Conservation (phyloP, 30 jellyfish, hydroid and myxozoan species). For the Hydractinia echinata region DNA sequence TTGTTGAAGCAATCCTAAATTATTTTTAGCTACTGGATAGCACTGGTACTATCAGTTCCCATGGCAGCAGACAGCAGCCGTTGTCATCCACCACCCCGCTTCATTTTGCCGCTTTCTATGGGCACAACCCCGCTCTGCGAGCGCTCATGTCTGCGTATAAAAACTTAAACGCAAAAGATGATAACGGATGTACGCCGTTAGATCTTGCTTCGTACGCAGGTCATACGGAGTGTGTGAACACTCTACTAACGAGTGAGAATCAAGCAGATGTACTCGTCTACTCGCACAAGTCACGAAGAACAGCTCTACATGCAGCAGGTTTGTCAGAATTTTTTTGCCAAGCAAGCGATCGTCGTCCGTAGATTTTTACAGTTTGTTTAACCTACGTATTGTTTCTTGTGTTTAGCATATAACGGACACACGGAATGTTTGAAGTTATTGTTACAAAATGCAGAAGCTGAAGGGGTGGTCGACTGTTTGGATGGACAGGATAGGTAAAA, state of each 20-base stretch:
- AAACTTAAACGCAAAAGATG: constrained; percentile 66
- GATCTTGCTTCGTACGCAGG: constrained; percentile 86
- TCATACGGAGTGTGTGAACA: constrained; percentile 68
- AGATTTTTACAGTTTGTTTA: background rate
- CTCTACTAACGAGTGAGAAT: constrained; percentile 54
- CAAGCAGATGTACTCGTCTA: constrained; percentile 73
- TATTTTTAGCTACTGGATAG: constrained; percentile 59
- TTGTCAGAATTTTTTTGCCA: background rate
- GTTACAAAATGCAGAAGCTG: constrained; percentile 92
- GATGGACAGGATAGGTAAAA: constrained; percentile 92
- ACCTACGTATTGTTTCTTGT: background rate
- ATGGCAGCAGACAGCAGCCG: constrained; percentile 35
- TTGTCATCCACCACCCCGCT: constrained; percentile 74
- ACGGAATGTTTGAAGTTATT: constrained; percentile 70
- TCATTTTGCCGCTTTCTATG: constrained; percentile 80
- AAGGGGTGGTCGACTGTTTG: constrained; percentile 88
- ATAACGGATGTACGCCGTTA: constrained; percentile 71
- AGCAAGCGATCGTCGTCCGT: background rate
- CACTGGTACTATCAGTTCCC: constrained; percentile 34
- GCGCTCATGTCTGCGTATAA: constrained; percentile 64
- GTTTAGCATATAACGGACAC: constrained; percentile 84
- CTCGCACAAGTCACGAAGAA: constrained; percentile 68
- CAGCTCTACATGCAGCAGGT: constrained; percentile 98
- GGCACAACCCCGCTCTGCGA: constrained; percentile 62
- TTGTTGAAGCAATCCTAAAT: background rate